These are phyloP conservation scores for Arnoldichthys spilopterus DNA, from an alignment of 2,797 vertebrate species.

Conservation along the genomic window DNA sequence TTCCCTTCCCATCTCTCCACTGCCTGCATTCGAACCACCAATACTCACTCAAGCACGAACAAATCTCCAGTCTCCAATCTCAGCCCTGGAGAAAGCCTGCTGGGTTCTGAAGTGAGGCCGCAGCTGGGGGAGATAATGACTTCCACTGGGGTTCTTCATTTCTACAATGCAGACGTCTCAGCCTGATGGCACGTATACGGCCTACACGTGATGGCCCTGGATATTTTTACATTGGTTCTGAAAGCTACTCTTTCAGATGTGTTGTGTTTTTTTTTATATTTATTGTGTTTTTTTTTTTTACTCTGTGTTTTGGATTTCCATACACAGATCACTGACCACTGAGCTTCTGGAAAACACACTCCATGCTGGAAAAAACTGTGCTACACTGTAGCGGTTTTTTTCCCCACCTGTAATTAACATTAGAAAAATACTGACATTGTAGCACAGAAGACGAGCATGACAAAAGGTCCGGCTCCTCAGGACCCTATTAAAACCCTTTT, in stretches of 20 bases:
- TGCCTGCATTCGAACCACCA: constrained; percentile 13
- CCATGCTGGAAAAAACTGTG: too few species aligned
- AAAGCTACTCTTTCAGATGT: neutral
- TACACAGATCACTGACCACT: too few species aligned
- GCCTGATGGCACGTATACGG: constrained; percentile 44
- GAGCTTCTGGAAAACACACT: too few species aligned
- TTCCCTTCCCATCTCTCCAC: neutral
- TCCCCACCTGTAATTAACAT: too few species aligned
- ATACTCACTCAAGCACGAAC: constrained; percentile 9
- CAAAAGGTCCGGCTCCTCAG: too few species aligned
- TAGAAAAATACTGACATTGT: too few species aligned
- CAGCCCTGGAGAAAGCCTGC: neutral
- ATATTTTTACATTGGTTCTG: neutral
- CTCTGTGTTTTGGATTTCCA: too few species aligned
- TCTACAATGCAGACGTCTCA: neutral
- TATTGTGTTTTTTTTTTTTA: neutral
- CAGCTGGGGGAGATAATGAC: constrained; percentile 19
- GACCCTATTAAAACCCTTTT: too few species aligned
- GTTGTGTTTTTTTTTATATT: neutral
- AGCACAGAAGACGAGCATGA: too few species aligned
- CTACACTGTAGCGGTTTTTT: too few species aligned
- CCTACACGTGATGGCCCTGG: neutral
- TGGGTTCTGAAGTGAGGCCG: constrained; percentile 22
- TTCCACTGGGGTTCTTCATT: neutral
- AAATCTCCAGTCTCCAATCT: constrained; percentile 13